Conservation (phyloP, 2,888 invertebrate genomes). For the Steinernema scapterisci region DNA sequence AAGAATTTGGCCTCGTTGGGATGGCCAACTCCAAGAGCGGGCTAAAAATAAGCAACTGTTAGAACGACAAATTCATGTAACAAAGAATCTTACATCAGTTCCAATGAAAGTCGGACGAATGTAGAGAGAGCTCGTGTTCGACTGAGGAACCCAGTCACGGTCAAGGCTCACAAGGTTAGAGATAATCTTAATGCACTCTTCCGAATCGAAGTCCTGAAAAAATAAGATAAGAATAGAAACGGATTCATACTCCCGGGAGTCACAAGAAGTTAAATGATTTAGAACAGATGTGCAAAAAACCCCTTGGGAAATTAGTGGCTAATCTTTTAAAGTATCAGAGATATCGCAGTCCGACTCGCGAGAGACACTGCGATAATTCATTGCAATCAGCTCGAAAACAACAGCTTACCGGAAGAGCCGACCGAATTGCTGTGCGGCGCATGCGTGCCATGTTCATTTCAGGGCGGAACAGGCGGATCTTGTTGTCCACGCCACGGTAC, state of each 20-base stretch:
- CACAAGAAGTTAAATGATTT: not conserved
- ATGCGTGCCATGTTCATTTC: conserved; percentile 92
- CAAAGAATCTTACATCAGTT: conserved; percentile 80
- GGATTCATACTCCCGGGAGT: not conserved
- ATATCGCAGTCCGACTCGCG: not conserved
- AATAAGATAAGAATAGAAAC: conserved; percentile 11
- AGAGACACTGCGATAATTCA: not conserved
- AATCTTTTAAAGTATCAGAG: conserved; percentile 12
- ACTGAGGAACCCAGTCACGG: conserved; percentile 95
- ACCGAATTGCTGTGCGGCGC: conserved; percentile 82
- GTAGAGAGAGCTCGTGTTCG: conserved; percentile 83
- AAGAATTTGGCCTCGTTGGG: conserved; percentile 87
- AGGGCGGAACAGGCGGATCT: conserved; percentile 90
- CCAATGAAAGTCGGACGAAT: conserved; percentile 94
- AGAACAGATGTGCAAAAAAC: conserved; percentile 1
- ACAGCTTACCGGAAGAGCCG: conserved; percentile 78
- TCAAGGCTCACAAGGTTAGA: conserved; percentile 85
- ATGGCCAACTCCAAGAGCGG: conserved; percentile 85
- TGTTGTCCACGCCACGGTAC: conserved; percentile 87
- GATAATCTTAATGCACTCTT: conserved; percentile 84
- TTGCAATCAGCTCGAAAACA: not conserved
- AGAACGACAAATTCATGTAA: conserved; percentile 11
- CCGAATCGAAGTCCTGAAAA: conserved; percentile 78
- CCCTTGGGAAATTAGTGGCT: conserved; percentile 27
- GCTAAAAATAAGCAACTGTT: conserved; percentile 74